A percentile compares a stretch with the other conserved stretches of the same genome.
Evolutionary conservation across 2,797 vertebrate species (phyloP).

Genomic region (Lithobates sylvaticus): DNA sequence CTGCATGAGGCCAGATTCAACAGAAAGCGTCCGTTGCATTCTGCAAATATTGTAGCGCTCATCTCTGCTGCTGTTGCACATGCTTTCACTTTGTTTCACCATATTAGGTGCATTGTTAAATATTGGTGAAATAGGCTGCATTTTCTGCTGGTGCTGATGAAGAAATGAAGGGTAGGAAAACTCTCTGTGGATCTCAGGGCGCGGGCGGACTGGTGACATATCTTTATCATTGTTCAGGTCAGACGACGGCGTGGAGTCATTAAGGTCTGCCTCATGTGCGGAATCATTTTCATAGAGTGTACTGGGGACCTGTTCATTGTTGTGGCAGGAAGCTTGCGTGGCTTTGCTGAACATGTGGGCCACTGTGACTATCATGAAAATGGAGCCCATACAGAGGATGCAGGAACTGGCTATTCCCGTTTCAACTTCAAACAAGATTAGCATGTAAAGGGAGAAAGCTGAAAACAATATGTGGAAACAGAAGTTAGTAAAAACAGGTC

Average conservation of each 20-base stretch:
- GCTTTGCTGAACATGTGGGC: conserved; percentile 81
- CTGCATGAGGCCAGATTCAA: conserved; percentile 78
- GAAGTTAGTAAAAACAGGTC: too few relatives aligned
- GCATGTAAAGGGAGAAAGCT: conserved; percentile 90
- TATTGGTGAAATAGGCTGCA: conserved; percentile 32
- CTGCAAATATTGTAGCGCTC: conserved; percentile 73
- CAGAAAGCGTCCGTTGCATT: conserved; percentile 79
- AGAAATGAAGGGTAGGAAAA: conserved; percentile 74
- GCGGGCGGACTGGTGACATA: conserved; percentile 69
- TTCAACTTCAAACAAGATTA: conserved; percentile 85
- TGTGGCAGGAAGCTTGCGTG: conserved; percentile 64
- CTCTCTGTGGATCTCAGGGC: conserved; percentile 77
- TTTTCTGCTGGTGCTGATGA: conserved; percentile 62
- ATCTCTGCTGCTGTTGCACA: conserved; percentile 52
- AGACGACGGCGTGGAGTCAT: conserved; percentile 59
- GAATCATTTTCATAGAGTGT: conserved; percentile 81
- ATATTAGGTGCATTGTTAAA: conserved; percentile 72
- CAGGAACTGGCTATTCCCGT: conserved; percentile 83
- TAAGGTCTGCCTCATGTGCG: conserved; percentile 55
- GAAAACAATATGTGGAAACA: conserved; percentile 67
- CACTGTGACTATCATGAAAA: conserved; percentile 79
- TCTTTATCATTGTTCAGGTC: conserved; percentile 73
- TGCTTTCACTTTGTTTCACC: conserved; percentile 66
- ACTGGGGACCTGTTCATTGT: conserved; percentile 67
- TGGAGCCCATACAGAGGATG: conserved; percentile 83